These are phyloP conservation scores for Thamnophis elegans DNA, from an alignment of 2,797 vertebrate genomes.

Conservation along the genomic window DNA sequence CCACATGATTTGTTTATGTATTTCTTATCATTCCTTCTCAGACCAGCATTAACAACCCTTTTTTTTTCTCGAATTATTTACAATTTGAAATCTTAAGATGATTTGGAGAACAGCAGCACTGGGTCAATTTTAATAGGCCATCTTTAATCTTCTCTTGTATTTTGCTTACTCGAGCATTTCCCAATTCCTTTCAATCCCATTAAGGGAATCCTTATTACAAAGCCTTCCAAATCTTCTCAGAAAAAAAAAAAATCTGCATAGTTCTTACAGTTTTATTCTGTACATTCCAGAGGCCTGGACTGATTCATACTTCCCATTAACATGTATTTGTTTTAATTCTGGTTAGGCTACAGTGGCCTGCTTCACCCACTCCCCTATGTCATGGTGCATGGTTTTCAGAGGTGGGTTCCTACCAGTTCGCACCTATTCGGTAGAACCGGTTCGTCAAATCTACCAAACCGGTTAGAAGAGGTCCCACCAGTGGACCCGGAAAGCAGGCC, in stretches of 20 bases:
- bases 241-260: neutral
- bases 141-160: slow-evolving; percentile 68
- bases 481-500: too few species aligned
- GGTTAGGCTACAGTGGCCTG: neutral
- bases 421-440: too few species aligned
- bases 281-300: neutral
- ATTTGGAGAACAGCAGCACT: slow-evolving; percentile 46
- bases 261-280: neutral
- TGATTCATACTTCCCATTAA: neutral
- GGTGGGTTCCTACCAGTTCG: too few species aligned
- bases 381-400: too few species aligned
- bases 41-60: neutral
- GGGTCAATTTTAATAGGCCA: slow-evolving; percentile 74
- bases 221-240: slow-evolving; percentile 28
- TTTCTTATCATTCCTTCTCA: neutral
- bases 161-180: slow-evolving; percentile 74
- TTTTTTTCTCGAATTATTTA: slow-evolving; percentile 32
- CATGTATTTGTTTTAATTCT: neutral
- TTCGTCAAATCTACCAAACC: too few species aligned
- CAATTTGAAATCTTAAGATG: slow-evolving; percentile 73
- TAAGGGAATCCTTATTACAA: slow-evolving; percentile 59
- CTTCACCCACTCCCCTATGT: neutral
- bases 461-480: too few species aligned
- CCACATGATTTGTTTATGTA: neutral
- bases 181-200: slow-evolving; percentile 76